Evolutionary conservation across 92 coral and sea anemone genomes (phyloP).

Genomic region (Nematostella vectensis): DNA sequence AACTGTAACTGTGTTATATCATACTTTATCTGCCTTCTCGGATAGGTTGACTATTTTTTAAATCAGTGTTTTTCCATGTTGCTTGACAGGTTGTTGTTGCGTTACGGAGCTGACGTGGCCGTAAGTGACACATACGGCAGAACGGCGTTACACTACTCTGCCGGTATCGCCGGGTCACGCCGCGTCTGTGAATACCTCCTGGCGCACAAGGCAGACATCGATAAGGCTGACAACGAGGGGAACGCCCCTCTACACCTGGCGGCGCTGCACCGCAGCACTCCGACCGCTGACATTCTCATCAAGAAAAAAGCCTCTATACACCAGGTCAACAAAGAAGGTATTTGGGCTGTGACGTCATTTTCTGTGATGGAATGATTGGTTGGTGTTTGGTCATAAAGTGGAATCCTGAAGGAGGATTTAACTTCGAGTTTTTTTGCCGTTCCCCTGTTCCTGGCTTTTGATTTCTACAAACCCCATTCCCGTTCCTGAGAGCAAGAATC

Average conservation of each 20-base stretch:
- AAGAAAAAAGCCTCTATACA: conserved; percentile 38
- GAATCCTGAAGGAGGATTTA: too few species aligned
- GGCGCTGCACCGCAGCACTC: conserved; percentile 55
- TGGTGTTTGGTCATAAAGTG: too few species aligned
- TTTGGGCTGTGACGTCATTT: too few species aligned
- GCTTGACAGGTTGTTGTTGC: conserved; percentile 32
- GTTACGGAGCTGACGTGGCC: conserved; percentile 38
- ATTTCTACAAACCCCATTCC: too few species aligned
- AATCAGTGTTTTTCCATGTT: neutral
- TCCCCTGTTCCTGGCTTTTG: too few species aligned
- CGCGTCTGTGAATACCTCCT: conserved; percentile 46
- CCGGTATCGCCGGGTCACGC: conserved; percentile 60
- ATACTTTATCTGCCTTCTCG: too few species aligned
- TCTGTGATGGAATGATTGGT: too few species aligned
- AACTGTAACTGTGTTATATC: too few species aligned
- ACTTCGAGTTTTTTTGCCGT: too few species aligned
- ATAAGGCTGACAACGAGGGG: conserved; percentile 41
- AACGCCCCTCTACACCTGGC: conserved; percentile 67
- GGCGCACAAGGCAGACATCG: conserved; percentile 43
- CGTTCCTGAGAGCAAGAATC: too few species aligned
- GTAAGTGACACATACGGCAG: conserved; percentile 29
- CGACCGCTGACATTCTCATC: conserved; percentile 53
- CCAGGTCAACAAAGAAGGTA: conserved; percentile 44
- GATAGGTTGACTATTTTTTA: too few species aligned
- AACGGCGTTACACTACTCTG: conserved; percentile 62